Evolutionary conservation across 2,113 vertebrate genomes (phyloP).

Genomic region (Xenus cinereus): DNA sequence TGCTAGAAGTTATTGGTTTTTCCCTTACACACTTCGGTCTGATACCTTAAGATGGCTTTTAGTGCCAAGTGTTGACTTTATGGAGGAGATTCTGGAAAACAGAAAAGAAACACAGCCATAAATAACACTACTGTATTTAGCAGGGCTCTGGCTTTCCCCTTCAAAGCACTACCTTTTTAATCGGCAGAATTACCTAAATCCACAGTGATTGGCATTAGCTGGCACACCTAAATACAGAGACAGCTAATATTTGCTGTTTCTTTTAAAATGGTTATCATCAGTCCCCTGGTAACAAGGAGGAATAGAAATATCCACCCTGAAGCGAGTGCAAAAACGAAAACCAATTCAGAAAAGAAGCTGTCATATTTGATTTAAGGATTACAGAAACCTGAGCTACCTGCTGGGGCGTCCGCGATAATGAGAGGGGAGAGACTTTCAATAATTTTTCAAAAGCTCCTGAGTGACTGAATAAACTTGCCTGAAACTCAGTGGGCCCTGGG

Average conservation of each 20-base stretch:
- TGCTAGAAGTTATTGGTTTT: not conserved
- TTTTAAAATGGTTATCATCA: not conserved
- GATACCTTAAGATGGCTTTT: slow-evolving; percentile 5
- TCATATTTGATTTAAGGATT: slow-evolving; percentile 24
- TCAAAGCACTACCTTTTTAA: not conserved
- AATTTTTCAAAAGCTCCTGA: not conserved
- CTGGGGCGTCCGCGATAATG: not conserved
- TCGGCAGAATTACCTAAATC: not conserved
- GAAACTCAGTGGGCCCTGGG: not conserved
- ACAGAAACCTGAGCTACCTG: not conserved
- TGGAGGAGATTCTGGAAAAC: not conserved
- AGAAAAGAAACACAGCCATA: not conserved
- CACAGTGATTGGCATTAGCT: not conserved
- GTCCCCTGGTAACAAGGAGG: not conserved
- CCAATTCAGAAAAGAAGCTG: not conserved
- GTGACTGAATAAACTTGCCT: not conserved
- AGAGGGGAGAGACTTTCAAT: not conserved
- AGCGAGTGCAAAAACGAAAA: not conserved
- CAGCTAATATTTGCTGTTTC: not conserved
- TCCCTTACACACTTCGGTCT: not conserved
- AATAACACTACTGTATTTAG: not conserved
- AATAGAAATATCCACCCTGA: not conserved
- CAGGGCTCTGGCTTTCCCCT: not conserved
- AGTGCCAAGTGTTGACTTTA: slow-evolving; percentile 4
- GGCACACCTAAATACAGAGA: not conserved